Conservation (phyloP, 2,888 invertebrate species). For the Pachycephus smyrnensis region DNA sequence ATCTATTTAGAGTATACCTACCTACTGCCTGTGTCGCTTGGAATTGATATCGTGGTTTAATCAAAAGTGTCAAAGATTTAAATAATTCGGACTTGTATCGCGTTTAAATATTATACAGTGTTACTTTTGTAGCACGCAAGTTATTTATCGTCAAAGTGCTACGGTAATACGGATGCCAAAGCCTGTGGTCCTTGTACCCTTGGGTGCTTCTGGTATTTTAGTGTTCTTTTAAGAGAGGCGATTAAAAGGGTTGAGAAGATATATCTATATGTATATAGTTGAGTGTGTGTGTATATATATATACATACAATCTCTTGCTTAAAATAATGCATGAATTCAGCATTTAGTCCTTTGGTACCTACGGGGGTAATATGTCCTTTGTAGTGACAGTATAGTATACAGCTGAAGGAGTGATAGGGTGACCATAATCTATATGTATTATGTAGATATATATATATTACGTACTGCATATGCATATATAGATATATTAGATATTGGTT, state of each 20-base stretch:
- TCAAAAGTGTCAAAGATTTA: not conserved
- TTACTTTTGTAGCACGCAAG: not conserved
- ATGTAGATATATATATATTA: not conserved
- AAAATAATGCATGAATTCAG: not conserved
- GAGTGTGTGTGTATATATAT: not conserved
- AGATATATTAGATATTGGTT: not conserved
- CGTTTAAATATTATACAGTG: not conserved
- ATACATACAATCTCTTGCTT: not conserved
- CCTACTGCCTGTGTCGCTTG: not conserved
- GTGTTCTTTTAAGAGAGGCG: not conserved
- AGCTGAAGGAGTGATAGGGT: not conserved
- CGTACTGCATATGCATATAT: not conserved
- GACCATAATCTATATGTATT: not conserved
- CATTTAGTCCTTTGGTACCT: not conserved
- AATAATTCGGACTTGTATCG: not conserved
- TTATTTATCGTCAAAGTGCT: not conserved
- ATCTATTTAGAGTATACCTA: not conserved
- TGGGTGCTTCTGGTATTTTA: not conserved
- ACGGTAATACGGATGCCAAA: not conserved
- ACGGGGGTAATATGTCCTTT: not conserved
- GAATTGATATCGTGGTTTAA: not conserved
- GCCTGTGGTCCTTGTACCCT: not conserved
- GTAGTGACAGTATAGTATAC: not conserved
- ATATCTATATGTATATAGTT: not conserved
- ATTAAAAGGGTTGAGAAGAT: not conserved